Conservation (phyloP, 2,888 invertebrate genomes). For the Trichopoda pennipes region DNA sequence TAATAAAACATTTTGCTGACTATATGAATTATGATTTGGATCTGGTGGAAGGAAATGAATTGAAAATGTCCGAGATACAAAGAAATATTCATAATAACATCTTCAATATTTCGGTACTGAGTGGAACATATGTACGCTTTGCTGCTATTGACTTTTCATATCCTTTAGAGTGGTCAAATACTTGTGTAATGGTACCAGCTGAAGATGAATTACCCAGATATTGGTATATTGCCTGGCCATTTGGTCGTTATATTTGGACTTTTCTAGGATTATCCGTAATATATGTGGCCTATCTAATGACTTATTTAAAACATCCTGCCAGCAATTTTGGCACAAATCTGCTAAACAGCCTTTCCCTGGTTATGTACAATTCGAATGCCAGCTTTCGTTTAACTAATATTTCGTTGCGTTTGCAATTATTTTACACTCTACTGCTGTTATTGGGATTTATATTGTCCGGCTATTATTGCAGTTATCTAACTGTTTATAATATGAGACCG, state of each 20-base stretch:
- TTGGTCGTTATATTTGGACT: constrained; percentile 76
- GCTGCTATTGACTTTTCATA: constrained; percentile 72
- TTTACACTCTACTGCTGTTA: constrained; percentile 73
- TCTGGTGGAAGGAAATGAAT: constrained; percentile 67
- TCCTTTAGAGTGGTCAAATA: constrained; percentile 74
- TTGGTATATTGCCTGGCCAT: constrained; percentile 76
- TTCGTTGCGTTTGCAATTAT: constrained; percentile 71
- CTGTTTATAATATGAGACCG: constrained; percentile 76
- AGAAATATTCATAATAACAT: constrained; percentile 64
- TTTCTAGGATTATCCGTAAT: constrained; percentile 71
- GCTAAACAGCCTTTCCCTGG: constrained; percentile 73
- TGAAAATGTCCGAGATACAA: constrained; percentile 69
- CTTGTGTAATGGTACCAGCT: constrained; percentile 78
- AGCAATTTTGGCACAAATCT: constrained; percentile 68
- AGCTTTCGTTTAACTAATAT: constrained; percentile 68
- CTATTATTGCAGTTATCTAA: constrained; percentile 76
- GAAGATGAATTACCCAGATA: constrained; percentile 77
- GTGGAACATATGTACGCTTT: constrained; percentile 50
- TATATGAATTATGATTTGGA: constrained; percentile 70
- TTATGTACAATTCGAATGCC: constrained; percentile 75
- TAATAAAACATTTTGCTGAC: constrained; percentile 71
- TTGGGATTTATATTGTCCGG: constrained; percentile 76
- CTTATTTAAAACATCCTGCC: constrained; percentile 70
- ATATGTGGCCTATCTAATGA: constrained; percentile 75
- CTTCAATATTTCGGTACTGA: constrained; percentile 74